Conservation (phyloP, 37 sponge, comb jelly and placozoan species). For the Ianthella basta region DNA sequence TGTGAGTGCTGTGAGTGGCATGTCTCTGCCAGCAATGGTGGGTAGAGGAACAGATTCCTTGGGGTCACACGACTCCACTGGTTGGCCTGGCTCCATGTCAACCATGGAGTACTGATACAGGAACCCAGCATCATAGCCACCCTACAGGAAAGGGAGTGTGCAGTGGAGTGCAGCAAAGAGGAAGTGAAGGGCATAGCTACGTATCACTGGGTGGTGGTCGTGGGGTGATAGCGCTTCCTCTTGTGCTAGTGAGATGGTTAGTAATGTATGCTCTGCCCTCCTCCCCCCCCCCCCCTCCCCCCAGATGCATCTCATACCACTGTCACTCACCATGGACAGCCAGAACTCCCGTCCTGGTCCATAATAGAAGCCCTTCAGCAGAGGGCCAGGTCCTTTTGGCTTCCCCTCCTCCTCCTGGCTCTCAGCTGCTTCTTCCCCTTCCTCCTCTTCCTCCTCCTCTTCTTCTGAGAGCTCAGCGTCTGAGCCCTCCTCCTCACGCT, state of each 20-base stretch:
- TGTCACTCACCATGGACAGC: constrained; percentile 81
- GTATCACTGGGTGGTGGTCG: no score
- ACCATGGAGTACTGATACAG: constrained; percentile 84
- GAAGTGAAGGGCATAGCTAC: background rate
- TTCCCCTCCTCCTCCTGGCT: constrained; percentile 54
- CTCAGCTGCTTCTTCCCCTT: constrained; percentile 37
- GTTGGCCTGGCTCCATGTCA: constrained; percentile 50
- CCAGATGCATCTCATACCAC: background rate
- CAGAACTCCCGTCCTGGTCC: constrained; percentile 59
- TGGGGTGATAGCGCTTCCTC: no score
- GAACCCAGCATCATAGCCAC: constrained; percentile 92
- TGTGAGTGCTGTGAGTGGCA: constrained; percentile 56
- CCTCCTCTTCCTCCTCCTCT: constrained; percentile 68
- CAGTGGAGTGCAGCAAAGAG: background rate
- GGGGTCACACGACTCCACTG: constrained; percentile 52
- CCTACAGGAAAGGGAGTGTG: constrained; percentile 38
- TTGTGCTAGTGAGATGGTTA: no score
- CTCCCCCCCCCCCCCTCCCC: background rate
- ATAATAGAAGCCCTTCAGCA: constrained; percentile 60
- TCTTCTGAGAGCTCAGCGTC: constrained; percentile 66
- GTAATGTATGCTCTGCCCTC: no score
- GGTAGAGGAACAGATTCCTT: constrained; percentile 59
- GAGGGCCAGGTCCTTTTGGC: constrained; percentile 65
- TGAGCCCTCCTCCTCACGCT: constrained; percentile 76
- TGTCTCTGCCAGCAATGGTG: constrained; percentile 48